Conservation (phyloP, 1,140 invertebrate genomes). For the Brachionus koreanus region DNA sequence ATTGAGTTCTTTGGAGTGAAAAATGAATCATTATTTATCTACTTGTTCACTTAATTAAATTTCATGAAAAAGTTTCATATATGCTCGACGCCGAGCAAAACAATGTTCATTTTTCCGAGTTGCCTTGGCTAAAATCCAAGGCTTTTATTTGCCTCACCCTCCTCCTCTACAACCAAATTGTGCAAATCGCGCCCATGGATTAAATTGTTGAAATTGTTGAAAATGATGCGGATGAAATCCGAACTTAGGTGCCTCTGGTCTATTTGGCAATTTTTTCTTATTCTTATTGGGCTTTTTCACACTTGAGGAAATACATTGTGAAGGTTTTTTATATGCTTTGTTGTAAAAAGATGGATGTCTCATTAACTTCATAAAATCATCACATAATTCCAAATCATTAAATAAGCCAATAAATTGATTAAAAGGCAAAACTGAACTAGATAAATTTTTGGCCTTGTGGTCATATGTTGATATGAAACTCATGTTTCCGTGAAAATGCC, state of each 20-base stretch:
- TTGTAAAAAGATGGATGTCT: not conserved
- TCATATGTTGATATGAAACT: not conserved
- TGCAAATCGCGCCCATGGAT: not conserved
- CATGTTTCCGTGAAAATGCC: constrained; percentile 28
- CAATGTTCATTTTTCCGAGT: not conserved
- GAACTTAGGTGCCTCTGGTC: constrained; percentile 16
- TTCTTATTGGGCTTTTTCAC: not conserved
- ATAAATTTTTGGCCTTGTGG: not conserved
- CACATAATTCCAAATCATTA: not conserved
- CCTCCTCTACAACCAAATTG: not conserved
- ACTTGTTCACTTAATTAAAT: constrained; percentile 33
- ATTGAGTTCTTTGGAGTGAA: not conserved
- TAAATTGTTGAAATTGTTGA: constrained; percentile 24
- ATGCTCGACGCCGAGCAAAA: not conserved
- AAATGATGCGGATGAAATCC: constrained; percentile 7
- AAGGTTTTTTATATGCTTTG: constrained; percentile 6
- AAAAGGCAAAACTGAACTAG: not conserved
- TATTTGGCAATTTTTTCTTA: not conserved
- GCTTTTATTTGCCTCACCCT: constrained; percentile 24
- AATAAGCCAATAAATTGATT: not conserved
- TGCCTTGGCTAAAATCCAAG: not conserved
- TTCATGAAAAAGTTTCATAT: constrained; percentile 18
- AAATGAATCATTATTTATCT: not conserved
- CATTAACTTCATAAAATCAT: constrained; percentile 8
- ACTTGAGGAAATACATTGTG: not conserved